Conservation (phyloP, 2,113 vertebrate species). For the Bungarus multicinctus region DNA sequence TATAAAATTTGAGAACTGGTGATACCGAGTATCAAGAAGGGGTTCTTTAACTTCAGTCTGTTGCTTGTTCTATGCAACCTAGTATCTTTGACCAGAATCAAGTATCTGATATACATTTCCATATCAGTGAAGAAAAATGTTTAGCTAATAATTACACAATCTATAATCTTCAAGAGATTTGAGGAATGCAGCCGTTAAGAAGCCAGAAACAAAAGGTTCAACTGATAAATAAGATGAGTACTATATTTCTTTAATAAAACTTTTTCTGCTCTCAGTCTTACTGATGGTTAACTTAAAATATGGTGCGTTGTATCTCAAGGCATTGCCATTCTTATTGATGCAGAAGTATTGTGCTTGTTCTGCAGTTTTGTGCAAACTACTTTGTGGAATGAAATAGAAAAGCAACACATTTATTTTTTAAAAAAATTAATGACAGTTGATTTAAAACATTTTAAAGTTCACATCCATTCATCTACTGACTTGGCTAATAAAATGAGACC, state of each 20-base stretch:
- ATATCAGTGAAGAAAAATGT: neutral
- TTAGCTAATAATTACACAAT: neutral
- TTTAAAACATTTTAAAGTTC: neutral
- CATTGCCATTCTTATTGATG: conserved; percentile 42
- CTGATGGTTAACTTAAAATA: conserved; percentile 1
- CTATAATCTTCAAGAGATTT: neutral
- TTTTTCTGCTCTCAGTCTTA: neutral
- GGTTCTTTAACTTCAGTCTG: neutral
- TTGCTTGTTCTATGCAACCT: conserved; percentile 16
- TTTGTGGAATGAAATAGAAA: neutral
- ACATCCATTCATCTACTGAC: neutral
- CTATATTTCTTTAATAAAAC: neutral
- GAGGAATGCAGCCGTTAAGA: neutral
- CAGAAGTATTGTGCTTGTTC: neutral
- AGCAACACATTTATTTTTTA: neutral
- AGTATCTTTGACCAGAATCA: neutral
- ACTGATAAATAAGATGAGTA: neutral
- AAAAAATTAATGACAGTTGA: neutral
- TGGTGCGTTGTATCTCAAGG: conserved; percentile 24
- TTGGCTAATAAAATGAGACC: neutral
- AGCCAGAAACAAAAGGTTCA: neutral
- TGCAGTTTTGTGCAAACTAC: neutral
- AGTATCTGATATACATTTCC: neutral
- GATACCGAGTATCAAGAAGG: conserved; percentile 18
- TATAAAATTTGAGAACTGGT: conserved; percentile 37